Conservation (phyloP, 2,888 invertebrate genomes). For the Cephonodes hylas region DNA sequence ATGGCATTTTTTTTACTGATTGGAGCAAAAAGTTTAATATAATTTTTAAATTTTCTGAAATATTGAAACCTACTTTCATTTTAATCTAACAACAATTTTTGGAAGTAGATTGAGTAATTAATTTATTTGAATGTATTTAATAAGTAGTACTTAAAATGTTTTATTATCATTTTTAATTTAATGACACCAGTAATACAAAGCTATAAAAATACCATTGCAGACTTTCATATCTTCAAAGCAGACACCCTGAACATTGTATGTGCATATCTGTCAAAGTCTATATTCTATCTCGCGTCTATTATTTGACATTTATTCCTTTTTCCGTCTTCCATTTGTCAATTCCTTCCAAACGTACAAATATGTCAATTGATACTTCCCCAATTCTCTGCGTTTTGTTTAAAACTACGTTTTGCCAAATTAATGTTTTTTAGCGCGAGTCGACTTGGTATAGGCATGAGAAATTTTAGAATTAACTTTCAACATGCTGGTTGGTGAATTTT, state of each 20-base stretch:
- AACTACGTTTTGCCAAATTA: not conserved
- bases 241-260: not conserved
- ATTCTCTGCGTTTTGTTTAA: conserved; percentile 19
- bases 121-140: no score
- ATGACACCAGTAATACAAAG: no score
- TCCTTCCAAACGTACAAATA: conserved; percentile 77
- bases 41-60: no score
- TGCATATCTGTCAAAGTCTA: not conserved
- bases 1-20: no score
- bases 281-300: conserved; percentile 23
- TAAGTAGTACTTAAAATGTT: no score
- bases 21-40: no score
- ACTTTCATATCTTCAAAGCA: not conserved
- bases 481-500: no score
- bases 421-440: not conserved
- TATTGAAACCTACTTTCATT: no score
- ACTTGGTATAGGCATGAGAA: not conserved
- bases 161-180: no score
- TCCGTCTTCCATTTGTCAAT: conserved; percentile 78
- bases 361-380: conserved; percentile 72
- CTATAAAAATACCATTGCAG: not conserved
- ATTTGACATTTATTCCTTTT: conserved; percentile 43
- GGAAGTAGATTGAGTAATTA: no score
- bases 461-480: no score
- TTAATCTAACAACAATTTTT: no score